Percentiles rank a stretch among this genome's conserved stretches.
Conservation (phyloP, 2,888 invertebrate genomes). For the Strigamia crassipes region DNA sequence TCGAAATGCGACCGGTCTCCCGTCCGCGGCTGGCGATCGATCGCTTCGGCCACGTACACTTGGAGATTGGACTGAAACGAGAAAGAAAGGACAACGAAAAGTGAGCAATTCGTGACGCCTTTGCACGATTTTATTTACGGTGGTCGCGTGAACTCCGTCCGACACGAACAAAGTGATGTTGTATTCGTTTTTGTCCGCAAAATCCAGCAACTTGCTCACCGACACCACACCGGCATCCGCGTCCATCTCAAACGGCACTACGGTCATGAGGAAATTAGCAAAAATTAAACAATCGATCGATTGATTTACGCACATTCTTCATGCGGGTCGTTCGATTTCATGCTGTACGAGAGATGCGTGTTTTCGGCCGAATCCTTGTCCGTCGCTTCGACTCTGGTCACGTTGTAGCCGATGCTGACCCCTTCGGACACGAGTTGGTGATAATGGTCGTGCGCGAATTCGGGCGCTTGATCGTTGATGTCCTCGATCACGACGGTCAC, state of each 20-base stretch:
- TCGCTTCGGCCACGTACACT: slow-evolving; percentile 54
- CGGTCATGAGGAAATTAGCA: no score
- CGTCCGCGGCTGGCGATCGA: slow-evolving; percentile 54
- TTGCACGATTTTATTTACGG: slow-evolving; percentile 48
- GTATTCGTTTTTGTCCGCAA: slow-evolving; percentile 54
- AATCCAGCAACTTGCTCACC: slow-evolving; percentile 61
- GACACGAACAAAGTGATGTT: slow-evolving; percentile 53
- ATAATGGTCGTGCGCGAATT: slow-evolving; percentile 49
- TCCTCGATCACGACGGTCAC: slow-evolving; percentile 51
- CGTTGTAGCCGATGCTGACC: slow-evolving; percentile 47
- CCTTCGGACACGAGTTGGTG: slow-evolving; percentile 49
- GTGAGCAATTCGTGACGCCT: not conserved
- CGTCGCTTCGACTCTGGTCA: slow-evolving; percentile 52
- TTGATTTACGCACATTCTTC: not conserved
- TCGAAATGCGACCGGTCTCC: slow-evolving; percentile 52
- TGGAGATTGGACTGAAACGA: slow-evolving; percentile 52
- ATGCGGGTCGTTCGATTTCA: not conserved
- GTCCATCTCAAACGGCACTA: slow-evolving; percentile 90
- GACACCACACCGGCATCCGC: slow-evolving; percentile 85
- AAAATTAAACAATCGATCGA: no score
- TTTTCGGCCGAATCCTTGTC: slow-evolving; percentile 54
- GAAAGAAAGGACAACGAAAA: no score
- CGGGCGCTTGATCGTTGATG: slow-evolving; percentile 51
- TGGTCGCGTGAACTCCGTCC: slow-evolving; percentile 53
- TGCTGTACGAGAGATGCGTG: slow-evolving; percentile 53